phyloP scores from a whole-genome alignment of 2,797 vertebrate species.

The Sebastes paucispinis region DNA sequence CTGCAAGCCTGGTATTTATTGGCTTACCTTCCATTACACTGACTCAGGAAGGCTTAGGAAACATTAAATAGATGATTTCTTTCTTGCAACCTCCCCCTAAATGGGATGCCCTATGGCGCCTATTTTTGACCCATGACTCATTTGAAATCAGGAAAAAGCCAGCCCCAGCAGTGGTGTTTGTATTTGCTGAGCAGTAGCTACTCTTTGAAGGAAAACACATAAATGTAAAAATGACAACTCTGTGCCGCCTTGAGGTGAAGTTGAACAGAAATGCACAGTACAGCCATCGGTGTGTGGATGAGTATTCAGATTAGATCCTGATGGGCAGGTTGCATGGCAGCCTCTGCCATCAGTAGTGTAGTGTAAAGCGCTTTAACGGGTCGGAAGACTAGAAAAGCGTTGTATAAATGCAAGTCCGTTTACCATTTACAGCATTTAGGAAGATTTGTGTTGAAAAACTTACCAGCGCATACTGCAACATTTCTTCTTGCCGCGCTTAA shows the following conservation, averaged over 20 bases:
- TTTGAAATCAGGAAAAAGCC: background rate
- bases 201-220: background rate
- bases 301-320: too few relatives aligned
- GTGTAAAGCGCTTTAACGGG: too few relatives aligned
- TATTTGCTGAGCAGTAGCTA: background rate
- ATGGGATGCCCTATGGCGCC: background rate
- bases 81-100: background rate
- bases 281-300: too few relatives aligned
- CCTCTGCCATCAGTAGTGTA: too few relatives aligned
- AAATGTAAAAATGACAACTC: background rate
- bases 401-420: too few relatives aligned
- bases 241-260: background rate
- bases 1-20: background rate
- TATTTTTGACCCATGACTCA: background rate
- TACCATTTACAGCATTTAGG: too few relatives aligned
- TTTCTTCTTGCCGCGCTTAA: too few relatives aligned
- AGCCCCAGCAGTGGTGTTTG: background rate
- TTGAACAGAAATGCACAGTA: too few relatives aligned
- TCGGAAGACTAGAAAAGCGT: too few relatives aligned
- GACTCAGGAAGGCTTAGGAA: background rate
- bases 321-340: too few relatives aligned
- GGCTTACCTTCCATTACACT: constrained; percentile 1
- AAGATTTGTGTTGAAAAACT: too few relatives aligned
- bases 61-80: background rate
- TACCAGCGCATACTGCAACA: too few relatives aligned